Base-by-base conservation (phyloP, 2,113 vertebrate genomes). In the Chlamydotis undulata region DNA sequence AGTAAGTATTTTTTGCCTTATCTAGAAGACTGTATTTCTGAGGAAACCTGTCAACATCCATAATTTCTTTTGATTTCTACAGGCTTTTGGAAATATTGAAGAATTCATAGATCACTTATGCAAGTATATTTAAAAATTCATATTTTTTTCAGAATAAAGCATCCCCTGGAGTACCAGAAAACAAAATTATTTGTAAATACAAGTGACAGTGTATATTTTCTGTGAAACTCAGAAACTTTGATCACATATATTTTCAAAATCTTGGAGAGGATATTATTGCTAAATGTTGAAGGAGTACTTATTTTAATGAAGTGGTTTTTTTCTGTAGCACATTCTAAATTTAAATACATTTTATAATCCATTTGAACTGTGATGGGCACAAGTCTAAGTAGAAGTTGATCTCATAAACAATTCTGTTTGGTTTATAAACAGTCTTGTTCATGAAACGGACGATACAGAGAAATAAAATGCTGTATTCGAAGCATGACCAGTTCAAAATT, bases 31-130 rank as follows among this genome's bases (percentile, higher is more conserved):
- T 77, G 14, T 15, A 33, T 26, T 91, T 96, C 67, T 29, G 79
- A 24, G 22, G 31, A 94, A 71, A 9, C 18, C 61, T 70, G n/a
- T 83, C 65, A 76, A 91, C 33, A 35, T 18, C 12, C 83, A 7
- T 86, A 87, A 81, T 71, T 96, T 96, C 45, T 86, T 85, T 73
- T 80, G 25, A 90, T 47, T 96, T 96, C 87, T 83, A 9, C 53
- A 60, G 78, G 73, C 37, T 52, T 61, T 69, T 61, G 13, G 39
- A 97, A 96, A 90, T 35, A 59, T 7, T 37, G 25, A 68, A 87
- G 37, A 85, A 67, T 59, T 57, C 6, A 70, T 64, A 74, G 56
- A 28, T 45, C 3, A 10, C 26, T 83, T 57, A 31, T 19, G 33
- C 4, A 19, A 7, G 1, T 84, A 39, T 70, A 91, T 81, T n/a